These are phyloP conservation scores for Lutra lutra DNA, from an alignment of 2,797 vertebrate species.

Conservation along the genomic window DNA sequence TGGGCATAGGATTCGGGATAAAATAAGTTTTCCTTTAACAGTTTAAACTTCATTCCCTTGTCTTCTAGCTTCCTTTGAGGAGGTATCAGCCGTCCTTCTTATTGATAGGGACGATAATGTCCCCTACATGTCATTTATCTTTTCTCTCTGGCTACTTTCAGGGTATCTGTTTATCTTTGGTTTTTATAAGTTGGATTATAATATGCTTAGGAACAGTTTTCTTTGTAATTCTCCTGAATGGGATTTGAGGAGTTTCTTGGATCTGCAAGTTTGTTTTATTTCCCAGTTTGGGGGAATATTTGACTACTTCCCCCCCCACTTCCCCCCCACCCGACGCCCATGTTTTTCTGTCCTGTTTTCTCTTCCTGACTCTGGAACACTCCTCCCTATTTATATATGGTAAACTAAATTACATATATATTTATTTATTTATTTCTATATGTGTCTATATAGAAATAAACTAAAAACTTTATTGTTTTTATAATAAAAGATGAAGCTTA, in stretches of 20 bases:
- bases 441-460: not conserved
- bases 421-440: not conserved
- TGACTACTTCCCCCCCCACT: not conserved
- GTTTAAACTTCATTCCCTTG: not conserved
- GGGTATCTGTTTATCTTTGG: not conserved
- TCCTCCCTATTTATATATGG: not conserved
- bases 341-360: not conserved
- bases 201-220: not conserved
- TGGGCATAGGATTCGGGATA: not conserved
- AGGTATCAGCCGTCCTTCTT: not conserved
- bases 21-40: not conserved
- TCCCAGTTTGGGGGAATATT: not conserved
- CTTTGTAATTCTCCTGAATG: not conserved
- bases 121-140: not conserved
- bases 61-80: not conserved
- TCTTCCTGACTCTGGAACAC: not conserved
- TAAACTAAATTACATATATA: not conserved
- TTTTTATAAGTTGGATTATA: not conserved
- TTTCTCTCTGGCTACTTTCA: not conserved
- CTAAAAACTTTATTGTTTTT: not conserved
- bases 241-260: not conserved
- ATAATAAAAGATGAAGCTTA: not conserved
- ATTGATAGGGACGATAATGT: not conserved
- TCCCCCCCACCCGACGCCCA: no score
- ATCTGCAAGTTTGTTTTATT: not conserved